Base-by-base conservation (phyloP, 2,797 vertebrate genomes). In the Macrochelys suwanniensis region DNA sequence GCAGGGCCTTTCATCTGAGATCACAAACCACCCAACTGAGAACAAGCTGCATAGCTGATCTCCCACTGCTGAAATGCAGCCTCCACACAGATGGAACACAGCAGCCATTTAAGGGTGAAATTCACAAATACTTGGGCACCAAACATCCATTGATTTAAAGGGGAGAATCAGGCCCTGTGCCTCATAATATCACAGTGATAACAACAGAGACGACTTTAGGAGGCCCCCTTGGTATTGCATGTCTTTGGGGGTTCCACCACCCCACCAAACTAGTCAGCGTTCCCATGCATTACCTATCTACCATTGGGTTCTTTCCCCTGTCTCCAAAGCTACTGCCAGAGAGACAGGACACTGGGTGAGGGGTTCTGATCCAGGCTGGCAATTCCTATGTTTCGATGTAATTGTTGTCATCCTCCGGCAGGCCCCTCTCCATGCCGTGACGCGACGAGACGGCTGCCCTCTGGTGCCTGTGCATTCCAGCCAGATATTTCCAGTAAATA, bases 401-500 rank as follows among this genome's bases (percentile, higher is more conserved):
- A 77, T 5, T 53, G 4, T 4, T 45, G 51, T 37, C 7, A 17
- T 31, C 61, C 45, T 56, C 45, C 45, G 21, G 47, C 26, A 53
- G 28, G 37, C 79, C 56, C 88, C 57, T 42, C 26, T 56, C 54
- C 51, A 4, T 5, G 10, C 68, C 21, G 1, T 37, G 68, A 68
- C 4, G 8, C 17, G 17, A n/a, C 26, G 76, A 93, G 82, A 88
- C 89, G 89, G 71, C 85, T 89, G 94, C 82, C 93, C 94, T 21
- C 11, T 0, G 5, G 92, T 80, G 87, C 90, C 1, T 3, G 92
- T 90, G 96, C 19, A 2, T 85, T 4, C 92, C 93, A 83, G 95
- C 95, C 37, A 90, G 81, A 97, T 96, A 97, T 93, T 95, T 95
- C 95, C 97, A 96, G 92, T 98, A 98, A 98, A 98, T 98, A 98